Evolutionary conservation across 2,113 vertebrate species (phyloP), one percentile per base, ranked within the genome.

Genomic region (Rhinichthys klamathensis): DNA sequence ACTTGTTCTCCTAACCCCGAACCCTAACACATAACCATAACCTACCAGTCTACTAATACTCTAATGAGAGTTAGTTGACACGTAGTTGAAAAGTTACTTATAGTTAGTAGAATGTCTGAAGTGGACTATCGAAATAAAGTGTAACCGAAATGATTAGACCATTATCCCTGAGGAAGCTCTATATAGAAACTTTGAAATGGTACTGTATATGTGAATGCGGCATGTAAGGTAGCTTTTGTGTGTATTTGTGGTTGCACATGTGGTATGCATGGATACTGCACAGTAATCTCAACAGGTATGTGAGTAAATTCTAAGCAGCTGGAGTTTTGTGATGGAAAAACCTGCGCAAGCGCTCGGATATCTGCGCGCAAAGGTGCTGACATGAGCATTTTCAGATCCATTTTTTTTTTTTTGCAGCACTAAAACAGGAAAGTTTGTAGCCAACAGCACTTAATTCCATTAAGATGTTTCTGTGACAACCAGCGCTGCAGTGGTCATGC

Each of bases 381-480:
- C 79, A 7, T 46, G 9, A 65, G 41, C 16, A 49, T 21, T 65
- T 30, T 27, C 15, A 65, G 25, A 46, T 27, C 12, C 11, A 23
- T 23, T 8, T 51, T 18, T 54, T 54, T 21, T 32, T 51, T 30
- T 54, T 10, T 32, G 27, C 44, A 12, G 21, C 67, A 23, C 32
- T 35, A 38, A 23, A 32, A 69, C 32, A 70, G 32, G 9, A 61
- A 25, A 25, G 54, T 56, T 23, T 56, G 60, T 54, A 32, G 54
- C 84, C 85, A 91, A 91, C 90, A 89, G 91, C 91, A 87, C n/a
- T 89, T 84, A 87, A 91, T 89, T 89, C 89, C 90, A 92, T 90
- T 92, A 86, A 89, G 73, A 87, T 87, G 92, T 95, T 94, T 93
- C 93, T 92, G 90, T 94, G 90, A 93, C 89, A 94, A 93, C 94